Evolutionary conservation across 92 coral and sea anemone genomes (phyloP), one percentile per base, ranked within the genome.

Genomic region (Actinostola sp.): DNA sequence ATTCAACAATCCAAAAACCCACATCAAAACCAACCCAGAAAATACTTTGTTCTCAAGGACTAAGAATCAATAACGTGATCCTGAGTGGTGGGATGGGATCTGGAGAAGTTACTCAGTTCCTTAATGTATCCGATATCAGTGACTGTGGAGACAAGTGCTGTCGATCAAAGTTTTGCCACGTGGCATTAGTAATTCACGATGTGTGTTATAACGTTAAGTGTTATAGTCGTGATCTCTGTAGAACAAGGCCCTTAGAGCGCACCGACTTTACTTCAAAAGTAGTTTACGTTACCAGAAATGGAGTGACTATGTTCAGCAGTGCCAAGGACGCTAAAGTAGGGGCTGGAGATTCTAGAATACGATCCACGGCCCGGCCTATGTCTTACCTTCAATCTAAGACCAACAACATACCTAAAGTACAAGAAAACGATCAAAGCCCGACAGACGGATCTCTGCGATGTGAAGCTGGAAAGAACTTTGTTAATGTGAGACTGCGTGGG

Each of bases 81-180:
- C 71, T 94, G 27, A 92, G 86, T 26, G 97, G 97, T 15, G 98
- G 98, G 9, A 89, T 94, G 83, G 97, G 97, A 19, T 89, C 98
- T 1, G 98, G 98, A 42, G 88, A 92, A 73, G 98, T 94, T 31
- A 65, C 87, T 24, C 95, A 94, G 89, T 88, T 73, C 56, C 76
- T 82, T 9, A 72, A 91, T 56, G 73, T 91, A 33, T 44, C 81
- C 14, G 77, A 82, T 17, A 74, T 94, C 48, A 77, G 75, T 34
- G 71, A 69, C 15, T 94, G 98, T 53, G 85, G 87, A 29, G 86
- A 78, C 13, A 92, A 91, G 44, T 94, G 98, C 42, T 94, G 98
- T 48, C 7, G 61, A 62, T 42, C 72, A 26, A 74, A 76, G 10
- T 70, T 53, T 53, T 94, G 98, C 57, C 84, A 94, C 69, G 82